Evolutionary conservation across 92 coral and sea anemone species (phyloP).

Genomic region (Palythoa grandis): DNA sequence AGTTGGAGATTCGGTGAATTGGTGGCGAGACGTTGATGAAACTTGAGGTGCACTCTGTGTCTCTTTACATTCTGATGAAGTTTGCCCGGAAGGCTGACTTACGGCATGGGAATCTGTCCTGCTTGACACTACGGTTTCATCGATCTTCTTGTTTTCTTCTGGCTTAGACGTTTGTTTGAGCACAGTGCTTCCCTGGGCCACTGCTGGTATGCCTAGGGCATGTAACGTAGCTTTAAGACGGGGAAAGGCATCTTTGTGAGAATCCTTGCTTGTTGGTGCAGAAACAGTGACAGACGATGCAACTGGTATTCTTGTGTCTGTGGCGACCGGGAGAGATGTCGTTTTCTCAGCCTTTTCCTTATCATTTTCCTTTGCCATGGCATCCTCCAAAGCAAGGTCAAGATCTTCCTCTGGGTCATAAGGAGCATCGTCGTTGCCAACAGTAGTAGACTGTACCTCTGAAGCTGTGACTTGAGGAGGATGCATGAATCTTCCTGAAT

Average conservation of each 20-base stretch:
- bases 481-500: background rate
- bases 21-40: background rate
- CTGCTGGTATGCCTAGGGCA: constrained; percentile 41
- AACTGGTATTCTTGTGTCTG: background rate
- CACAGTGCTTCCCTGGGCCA: background rate
- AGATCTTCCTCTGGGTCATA: constrained; percentile 97
- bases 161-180: background rate
- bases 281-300: background rate
- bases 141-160: background rate
- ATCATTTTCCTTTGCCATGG: constrained; percentile 16
- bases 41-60: background rate
- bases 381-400: constrained; percentile 71
- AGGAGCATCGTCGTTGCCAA: constrained; percentile 76
- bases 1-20: constrained; percentile 12
- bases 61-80: background rate
- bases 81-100: background rate
- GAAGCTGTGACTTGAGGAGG: constrained; percentile 5
- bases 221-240: constrained; percentile 33
- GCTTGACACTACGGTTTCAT: background rate
- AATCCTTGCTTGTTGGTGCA: background rate
- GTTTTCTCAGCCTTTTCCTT: background rate
- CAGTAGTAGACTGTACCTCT: constrained; percentile 41
- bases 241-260: constrained; percentile 28
- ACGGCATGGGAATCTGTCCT: background rate
- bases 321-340: background rate